Evolutionary conservation across 2,888 invertebrate genomes (phyloP).

Genomic region (Drosophila niveifrons): DNA sequence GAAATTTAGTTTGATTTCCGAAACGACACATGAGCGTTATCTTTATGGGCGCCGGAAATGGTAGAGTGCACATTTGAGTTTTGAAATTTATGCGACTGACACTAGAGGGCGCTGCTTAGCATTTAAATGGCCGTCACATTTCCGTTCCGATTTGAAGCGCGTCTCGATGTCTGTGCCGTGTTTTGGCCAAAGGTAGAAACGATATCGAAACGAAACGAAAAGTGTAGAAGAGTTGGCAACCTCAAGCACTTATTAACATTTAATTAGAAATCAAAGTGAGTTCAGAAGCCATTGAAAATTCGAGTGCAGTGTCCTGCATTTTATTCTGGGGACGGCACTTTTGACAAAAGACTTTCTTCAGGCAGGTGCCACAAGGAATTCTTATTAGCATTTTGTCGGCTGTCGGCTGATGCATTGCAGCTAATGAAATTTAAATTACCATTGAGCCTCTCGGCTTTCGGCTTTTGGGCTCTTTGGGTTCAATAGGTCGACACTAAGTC

Average conservation of each 20-base stretch:
- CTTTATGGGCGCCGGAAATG: slow-evolving; percentile 72
- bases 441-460: slow-evolving; percentile 26
- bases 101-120: slow-evolving; percentile 68
- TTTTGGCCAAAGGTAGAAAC: slow-evolving; percentile 13
- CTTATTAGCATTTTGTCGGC: slow-evolving; percentile 42
- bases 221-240: slow-evolving; percentile 63
- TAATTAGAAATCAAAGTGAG: slow-evolving; percentile 75
- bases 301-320: slow-evolving; percentile 52
- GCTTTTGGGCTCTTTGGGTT: slow-evolving; percentile 49
- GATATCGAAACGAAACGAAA: slow-evolving; percentile 27
- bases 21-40: slow-evolving; percentile 48
- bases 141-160: slow-evolving; percentile 60
- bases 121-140: slow-evolving; percentile 74
- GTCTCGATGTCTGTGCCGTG: slow-evolving; percentile 42
- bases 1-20: slow-evolving; percentile 32
- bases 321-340: slow-evolving; percentile 40
- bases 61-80: slow-evolving; percentile 70
- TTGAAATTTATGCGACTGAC: slow-evolving; percentile 71
- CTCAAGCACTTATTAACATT: slow-evolving; percentile 68
- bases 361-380: slow-evolving; percentile 58
- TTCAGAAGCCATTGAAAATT: slow-evolving; percentile 59
- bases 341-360: slow-evolving; percentile 13
- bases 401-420: slow-evolving; percentile 31
- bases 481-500: slow-evolving; percentile 70
- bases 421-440: slow-evolving; percentile 65